phyloP scores from a whole-genome alignment of 2,113 vertebrate genomes.

The Oreochromis niloticus region DNA sequence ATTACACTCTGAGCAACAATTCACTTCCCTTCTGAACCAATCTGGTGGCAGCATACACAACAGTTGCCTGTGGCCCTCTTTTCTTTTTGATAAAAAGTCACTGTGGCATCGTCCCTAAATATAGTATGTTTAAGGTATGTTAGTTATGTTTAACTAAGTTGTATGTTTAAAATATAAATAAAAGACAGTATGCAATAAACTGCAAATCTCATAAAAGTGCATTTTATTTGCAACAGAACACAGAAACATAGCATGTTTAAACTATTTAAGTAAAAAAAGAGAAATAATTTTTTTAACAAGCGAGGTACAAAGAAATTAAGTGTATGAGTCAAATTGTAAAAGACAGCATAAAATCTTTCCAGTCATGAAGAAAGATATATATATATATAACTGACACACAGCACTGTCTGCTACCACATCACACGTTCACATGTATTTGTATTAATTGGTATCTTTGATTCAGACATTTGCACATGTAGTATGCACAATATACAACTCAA shows the following conservation, averaged over 20 bases:
- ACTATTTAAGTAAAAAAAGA: not conserved
- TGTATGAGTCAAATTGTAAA: not conserved
- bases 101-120: not conserved
- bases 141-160: not conserved
- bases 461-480: not conserved
- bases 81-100: not conserved
- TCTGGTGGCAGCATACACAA: not conserved
- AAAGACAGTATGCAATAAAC: not conserved
- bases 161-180: not conserved
- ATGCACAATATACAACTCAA: not conserved
- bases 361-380: not conserved
- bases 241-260: accelerated
- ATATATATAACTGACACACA: not conserved
- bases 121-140: not conserved
- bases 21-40: accelerated
- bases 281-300: not conserved
- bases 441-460: not conserved
- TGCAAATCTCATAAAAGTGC: not conserved
- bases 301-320: not conserved
- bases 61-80: not conserved
- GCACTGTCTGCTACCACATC: not conserved
- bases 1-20: not conserved
- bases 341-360: not conserved
- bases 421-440: not conserved
- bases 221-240: not conserved